Evolutionary conservation across 1,140 invertebrate genomes (phyloP).

Genomic region (Cyrtorhinus lividipennis): DNA sequence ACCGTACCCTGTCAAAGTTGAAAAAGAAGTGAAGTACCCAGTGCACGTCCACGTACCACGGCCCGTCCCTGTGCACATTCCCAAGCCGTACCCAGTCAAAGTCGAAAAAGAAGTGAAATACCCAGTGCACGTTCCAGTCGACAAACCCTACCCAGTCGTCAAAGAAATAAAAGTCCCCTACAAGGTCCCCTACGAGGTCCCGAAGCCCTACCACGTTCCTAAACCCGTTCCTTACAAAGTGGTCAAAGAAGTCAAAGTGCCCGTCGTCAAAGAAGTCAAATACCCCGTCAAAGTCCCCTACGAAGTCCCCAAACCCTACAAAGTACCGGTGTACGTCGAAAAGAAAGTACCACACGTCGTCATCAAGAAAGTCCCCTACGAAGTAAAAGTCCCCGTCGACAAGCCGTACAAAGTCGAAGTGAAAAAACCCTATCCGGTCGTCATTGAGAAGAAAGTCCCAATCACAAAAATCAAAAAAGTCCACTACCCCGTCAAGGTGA

Average conservation of each 20-base stretch:
- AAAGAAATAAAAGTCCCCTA: conserved; percentile 31
- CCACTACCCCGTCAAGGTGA: conserved; percentile 1
- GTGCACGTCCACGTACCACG: conserved; percentile 24
- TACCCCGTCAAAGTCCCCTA: conserved; percentile 13
- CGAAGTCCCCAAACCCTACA: conserved; percentile 12
- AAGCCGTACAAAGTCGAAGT: conserved; percentile 13
- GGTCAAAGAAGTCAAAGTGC: conserved; percentile 1
- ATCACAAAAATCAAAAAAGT: neutral
- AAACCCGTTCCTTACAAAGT: conserved; percentile 6
- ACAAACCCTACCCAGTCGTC: conserved; percentile 41
- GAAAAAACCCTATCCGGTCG: conserved; percentile 10
- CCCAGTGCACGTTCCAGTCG: conserved; percentile 47
- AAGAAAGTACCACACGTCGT: conserved; percentile 15
- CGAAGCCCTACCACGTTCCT: conserved; percentile 12
- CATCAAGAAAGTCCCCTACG: conserved; percentile 10
- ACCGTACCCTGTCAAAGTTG: conserved; percentile 43
- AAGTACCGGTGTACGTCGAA: neutral
- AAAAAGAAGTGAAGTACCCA: conserved; percentile 24
- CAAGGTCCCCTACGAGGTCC: conserved; percentile 8
- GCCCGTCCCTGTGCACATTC: conserved; percentile 24
- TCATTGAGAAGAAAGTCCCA: conserved; percentile 13
- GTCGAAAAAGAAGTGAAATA: conserved; percentile 23
- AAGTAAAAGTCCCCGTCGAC: conserved; percentile 11
- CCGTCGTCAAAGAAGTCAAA: conserved; percentile 11
- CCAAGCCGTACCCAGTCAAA: conserved; percentile 24